Conservation (phyloP, 2,797 vertebrate species). For the Melanotaenia boesemani region DNA sequence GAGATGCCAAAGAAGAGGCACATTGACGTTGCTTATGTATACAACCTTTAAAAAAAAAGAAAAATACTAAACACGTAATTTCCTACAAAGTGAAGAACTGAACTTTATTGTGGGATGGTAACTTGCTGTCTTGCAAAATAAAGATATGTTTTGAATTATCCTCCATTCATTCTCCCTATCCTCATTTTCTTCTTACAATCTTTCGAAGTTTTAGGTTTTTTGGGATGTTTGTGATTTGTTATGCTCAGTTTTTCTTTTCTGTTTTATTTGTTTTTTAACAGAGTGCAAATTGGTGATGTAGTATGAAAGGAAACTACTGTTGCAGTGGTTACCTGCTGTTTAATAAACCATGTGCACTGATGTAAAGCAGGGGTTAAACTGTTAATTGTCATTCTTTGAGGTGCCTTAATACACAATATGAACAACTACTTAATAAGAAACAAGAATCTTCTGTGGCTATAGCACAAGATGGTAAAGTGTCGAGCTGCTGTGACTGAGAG, state of each 20-base stretch:
- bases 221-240: not conserved
- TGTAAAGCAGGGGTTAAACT: conserved; percentile 8
- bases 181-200: conserved; percentile 7
- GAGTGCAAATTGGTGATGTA: conserved; percentile 19
- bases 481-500: not conserved
- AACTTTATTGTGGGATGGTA: not conserved
- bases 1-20: not conserved
- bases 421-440: conserved; percentile 18
- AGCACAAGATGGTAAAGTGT: not conserved
- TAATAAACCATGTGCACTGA: conserved; percentile 24
- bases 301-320: conserved; percentile 17
- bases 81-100: not conserved
- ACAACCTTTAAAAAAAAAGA: not conserved
- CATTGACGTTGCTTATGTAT: not conserved
- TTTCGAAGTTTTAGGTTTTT: conserved; percentile 3
- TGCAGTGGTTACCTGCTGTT: conserved; percentile 28
- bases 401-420: conserved; percentile 6
- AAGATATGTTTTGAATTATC: not conserved
- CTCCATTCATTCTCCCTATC: not conserved
- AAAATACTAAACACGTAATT: not conserved
- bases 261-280: not conserved
- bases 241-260: not conserved
- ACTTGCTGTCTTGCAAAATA: conserved; percentile 1
- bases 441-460: not conserved
- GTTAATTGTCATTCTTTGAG: not conserved